phyloP scores from a whole-genome alignment of 1,140 invertebrate genomes.

The Drosophila obscura region DNA sequence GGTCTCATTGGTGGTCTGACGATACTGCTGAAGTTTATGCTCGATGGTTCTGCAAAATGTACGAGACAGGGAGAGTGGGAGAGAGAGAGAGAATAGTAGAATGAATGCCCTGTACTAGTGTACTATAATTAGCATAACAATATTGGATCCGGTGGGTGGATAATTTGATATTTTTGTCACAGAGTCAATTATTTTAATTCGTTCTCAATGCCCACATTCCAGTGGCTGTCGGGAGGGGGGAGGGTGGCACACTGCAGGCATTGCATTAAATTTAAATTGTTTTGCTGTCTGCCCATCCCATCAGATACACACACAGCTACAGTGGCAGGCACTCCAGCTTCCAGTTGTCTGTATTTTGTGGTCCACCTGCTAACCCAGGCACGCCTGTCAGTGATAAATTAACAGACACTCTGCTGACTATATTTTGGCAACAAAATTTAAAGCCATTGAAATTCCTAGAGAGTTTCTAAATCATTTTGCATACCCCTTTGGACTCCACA shows the following conservation, averaged over 20 bases:
- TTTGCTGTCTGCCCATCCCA: slow-evolving; percentile 55
- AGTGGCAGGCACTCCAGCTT: slow-evolving; percentile 7
- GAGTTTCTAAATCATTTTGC: slow-evolving; percentile 22
- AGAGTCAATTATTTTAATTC: slow-evolving; percentile 64
- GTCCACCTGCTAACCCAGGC: slow-evolving; percentile 57
- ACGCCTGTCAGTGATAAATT: slow-evolving; percentile 70
- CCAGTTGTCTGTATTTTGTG: slow-evolving; percentile 26
- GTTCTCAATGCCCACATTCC: slow-evolving; percentile 54
- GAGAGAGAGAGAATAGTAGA: not conserved
- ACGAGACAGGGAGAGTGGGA: not conserved
- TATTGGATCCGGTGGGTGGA: slow-evolving; percentile 14
- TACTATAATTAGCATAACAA: slow-evolving; percentile 53
- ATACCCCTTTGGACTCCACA: slow-evolving; percentile 2
- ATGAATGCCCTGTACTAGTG: too few relatives aligned
- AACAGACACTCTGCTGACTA: slow-evolving; percentile 36
- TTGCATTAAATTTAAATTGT: slow-evolving; percentile 72
- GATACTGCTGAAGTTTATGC: slow-evolving; percentile 77
- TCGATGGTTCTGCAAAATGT: slow-evolving; percentile 68
- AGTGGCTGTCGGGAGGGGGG: not conserved
- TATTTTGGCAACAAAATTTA: slow-evolving; percentile 19
- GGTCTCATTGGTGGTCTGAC: slow-evolving; percentile 70
- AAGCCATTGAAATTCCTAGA: slow-evolving; percentile 5
- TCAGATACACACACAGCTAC: slow-evolving; percentile 21
- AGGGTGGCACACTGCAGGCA: slow-evolving; percentile 35
- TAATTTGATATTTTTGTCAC: slow-evolving; percentile 59